Percentiles rank a stretch among this genome's conserved stretches.
These are phyloP conservation scores for Stichodactyla helianthus DNA, from an alignment of 64 coral and sea anemone genomes.

Conservation along the genomic window DNA sequence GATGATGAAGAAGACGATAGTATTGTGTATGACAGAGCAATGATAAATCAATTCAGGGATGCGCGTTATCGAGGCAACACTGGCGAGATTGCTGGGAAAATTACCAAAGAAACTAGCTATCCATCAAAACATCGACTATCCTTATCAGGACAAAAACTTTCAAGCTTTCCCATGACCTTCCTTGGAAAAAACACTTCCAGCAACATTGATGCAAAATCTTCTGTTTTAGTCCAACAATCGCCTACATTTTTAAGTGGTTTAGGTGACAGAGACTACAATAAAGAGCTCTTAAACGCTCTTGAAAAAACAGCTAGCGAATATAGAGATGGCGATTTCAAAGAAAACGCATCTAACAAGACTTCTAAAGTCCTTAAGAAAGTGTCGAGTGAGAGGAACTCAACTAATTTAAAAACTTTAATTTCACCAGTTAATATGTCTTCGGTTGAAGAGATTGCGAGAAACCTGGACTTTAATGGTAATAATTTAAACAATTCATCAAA, in stretches of 20 bases:
- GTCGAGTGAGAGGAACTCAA: background rate
- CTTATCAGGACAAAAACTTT: slow-evolving; percentile 5
- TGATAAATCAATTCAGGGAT: background rate
- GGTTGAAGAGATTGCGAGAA: background rate
- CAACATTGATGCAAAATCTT: background rate
- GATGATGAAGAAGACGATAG: background rate
- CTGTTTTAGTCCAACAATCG: background rate
- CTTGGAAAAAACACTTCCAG: background rate
- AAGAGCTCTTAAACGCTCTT: background rate
- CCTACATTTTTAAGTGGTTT: background rate
- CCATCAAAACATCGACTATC: background rate
- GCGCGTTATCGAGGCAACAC: background rate
- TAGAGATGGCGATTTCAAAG: background rate
- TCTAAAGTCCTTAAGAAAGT: background rate
- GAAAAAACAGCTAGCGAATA: background rate
- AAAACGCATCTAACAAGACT: background rate
- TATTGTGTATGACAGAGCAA: background rate
- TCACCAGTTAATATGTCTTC: background rate
- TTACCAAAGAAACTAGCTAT: background rate
- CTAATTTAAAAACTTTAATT: background rate
- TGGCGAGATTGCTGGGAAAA: slow-evolving; percentile 1
- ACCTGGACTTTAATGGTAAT: background rate
- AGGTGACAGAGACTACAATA: background rate
- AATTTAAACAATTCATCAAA: background rate
- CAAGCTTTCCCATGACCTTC: background rate